phyloP scores from a whole-genome alignment of 2,797 vertebrate species.

The Urosaurus nigricauda region DNA sequence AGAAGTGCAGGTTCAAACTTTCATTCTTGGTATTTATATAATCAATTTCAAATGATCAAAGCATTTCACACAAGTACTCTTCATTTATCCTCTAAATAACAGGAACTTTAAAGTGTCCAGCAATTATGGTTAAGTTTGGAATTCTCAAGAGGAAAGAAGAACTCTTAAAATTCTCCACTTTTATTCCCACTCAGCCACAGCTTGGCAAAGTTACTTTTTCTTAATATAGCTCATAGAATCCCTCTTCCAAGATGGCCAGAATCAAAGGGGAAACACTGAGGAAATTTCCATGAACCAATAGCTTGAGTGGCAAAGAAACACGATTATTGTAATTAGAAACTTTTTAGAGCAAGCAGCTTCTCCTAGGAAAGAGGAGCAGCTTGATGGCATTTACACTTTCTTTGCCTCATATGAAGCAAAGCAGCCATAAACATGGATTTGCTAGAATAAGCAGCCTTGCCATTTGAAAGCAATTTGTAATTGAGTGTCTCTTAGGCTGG shows the following conservation, averaged over 20 bases:
- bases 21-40: no score
- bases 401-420: background rate
- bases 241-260: background rate
- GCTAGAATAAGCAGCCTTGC: background rate
- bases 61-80: no score
- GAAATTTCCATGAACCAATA: background rate
- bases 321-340: background rate
- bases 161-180: no score
- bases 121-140: no score
- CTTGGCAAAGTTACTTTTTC: no score
- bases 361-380: conserved; percentile 14
- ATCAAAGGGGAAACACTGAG: background rate
- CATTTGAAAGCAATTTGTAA: background rate
- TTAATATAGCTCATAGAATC: no score
- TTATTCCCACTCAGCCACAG: no score
- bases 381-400: conserved; percentile 2
- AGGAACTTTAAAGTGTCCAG: no score
- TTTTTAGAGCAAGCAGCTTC: background rate
- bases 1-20: no score
- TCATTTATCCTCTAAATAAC: no score
- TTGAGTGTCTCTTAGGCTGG: background rate
- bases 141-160: no score
- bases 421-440: conserved; percentile 14
- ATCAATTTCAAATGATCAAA: no score
- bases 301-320: background rate